phyloP scores from a whole-genome alignment of 2,797 vertebrate genomes.

The Alectoris magna region DNA sequence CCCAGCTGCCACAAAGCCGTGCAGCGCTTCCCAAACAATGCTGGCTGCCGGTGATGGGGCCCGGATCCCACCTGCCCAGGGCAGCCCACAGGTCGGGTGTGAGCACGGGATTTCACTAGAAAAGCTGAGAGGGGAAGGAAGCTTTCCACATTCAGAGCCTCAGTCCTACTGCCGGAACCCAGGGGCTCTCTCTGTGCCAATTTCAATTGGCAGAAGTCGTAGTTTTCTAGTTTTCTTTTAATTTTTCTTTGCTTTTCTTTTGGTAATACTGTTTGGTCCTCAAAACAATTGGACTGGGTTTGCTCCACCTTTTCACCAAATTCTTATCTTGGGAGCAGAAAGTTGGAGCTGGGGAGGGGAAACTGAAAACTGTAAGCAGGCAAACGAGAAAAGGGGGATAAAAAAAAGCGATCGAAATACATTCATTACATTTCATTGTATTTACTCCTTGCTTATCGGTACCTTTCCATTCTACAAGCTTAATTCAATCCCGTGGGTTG shows the following conservation, averaged over 20 bases:
- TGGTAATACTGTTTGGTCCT: neutral
- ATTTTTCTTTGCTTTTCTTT: no score
- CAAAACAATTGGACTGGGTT: neutral
- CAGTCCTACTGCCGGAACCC: neutral
- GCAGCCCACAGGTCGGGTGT: neutral
- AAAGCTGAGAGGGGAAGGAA: neutral
- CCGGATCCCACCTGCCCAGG: neutral
- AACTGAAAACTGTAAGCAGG: neutral
- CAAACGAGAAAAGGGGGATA: neutral
- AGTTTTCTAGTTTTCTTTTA: neutral
- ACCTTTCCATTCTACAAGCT: neutral
- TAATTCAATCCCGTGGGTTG: neutral
- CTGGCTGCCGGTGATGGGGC: neutral
- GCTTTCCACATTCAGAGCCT: neutral
- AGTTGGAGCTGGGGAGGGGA: neutral
- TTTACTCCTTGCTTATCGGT: neutral
- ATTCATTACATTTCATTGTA: neutral
- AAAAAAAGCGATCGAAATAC: neutral
- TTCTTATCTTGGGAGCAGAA: neutral
- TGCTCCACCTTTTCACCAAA: neutral
- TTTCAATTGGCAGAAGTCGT: neutral
- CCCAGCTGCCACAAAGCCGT: fast-evolving
- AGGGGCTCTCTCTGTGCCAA: neutral
- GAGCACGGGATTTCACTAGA: neutral
- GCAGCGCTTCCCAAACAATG: neutral